These are phyloP conservation scores for Anguilla marmorata DNA, from an alignment of 2,797 vertebrate genomes.

Conservation along the genomic window DNA sequence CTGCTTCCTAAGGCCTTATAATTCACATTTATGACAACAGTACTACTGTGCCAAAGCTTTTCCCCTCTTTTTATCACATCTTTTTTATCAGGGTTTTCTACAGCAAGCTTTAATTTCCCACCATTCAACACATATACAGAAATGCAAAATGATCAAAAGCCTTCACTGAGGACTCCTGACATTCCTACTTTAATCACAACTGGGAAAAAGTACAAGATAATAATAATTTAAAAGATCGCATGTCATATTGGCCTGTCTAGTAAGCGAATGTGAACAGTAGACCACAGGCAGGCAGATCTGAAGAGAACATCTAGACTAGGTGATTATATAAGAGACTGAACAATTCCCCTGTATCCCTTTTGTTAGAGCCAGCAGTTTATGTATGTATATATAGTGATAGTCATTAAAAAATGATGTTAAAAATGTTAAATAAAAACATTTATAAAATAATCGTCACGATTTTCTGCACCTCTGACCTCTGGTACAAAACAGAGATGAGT, in stretches of 20 bases:
- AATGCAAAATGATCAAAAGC: slow-evolving; percentile 66
- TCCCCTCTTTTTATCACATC: slow-evolving; percentile 19
- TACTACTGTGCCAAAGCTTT: slow-evolving; percentile 48
- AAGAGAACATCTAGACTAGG: slow-evolving; percentile 18
- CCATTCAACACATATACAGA: slow-evolving; percentile 57
- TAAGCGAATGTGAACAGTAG: slow-evolving; percentile 45
- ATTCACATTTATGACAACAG: slow-evolving; percentile 29
- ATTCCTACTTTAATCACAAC: slow-evolving; percentile 47
- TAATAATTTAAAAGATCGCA: slow-evolving; percentile 26
- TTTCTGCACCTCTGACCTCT: too few species aligned
- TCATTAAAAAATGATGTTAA: neutral
- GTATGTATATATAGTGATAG: neutral
- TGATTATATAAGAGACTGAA: neutral
- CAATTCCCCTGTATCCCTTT: neutral
- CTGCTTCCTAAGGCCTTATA: slow-evolving; percentile 2
- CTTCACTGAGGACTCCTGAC: slow-evolving; percentile 60
- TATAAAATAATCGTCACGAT: neutral
- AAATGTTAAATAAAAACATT: neutral
- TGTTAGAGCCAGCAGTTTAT: neutral
- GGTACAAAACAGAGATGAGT: neutral
- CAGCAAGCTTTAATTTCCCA: slow-evolving; percentile 54
- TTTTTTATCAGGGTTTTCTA: slow-evolving; percentile 26
- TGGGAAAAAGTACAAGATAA: slow-evolving; percentile 29
- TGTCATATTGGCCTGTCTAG: slow-evolving; percentile 43
- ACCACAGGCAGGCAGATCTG: slow-evolving; percentile 12